These are phyloP conservation scores for Poecile montanus DNA, from an alignment of 2,797 vertebrate species.

Conservation along the genomic window DNA sequence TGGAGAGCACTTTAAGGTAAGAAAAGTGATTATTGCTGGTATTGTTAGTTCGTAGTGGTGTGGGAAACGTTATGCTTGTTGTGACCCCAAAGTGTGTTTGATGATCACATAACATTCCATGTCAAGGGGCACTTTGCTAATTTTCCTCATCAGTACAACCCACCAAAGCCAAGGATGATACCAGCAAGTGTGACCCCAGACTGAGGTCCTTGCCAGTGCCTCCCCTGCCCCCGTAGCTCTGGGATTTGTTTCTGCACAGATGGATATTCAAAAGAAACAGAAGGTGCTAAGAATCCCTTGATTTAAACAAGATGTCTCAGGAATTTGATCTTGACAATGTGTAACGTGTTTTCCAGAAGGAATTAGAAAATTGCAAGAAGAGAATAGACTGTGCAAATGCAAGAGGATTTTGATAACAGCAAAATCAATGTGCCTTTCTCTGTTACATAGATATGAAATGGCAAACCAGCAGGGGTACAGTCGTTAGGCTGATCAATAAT, in stretches of 20 bases:
- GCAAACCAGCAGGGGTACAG: background rate
- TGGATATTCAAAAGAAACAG: slow-evolving; percentile 56
- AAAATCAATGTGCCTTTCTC: slow-evolving; percentile 30
- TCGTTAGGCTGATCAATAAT: slow-evolving; percentile 19
- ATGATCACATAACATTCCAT: rapidly evolving
- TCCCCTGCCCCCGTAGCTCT: background rate
- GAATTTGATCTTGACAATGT: slow-evolving; percentile 56
- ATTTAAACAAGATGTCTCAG: slow-evolving; percentile 70
- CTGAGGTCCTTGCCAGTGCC: background rate
- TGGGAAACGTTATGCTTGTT: rapidly evolving
- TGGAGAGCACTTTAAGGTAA: rapidly evolving
- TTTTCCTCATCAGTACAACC: background rate
- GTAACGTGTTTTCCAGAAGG: slow-evolving; percentile 47
- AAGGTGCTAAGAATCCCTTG: slow-evolving; percentile 60
- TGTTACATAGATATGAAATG: background rate
- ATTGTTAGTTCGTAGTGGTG: rapidly evolving
- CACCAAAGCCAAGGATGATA: background rate
- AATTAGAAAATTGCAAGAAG: slow-evolving; percentile 41
- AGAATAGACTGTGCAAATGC: slow-evolving; percentile 24
- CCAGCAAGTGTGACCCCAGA: background rate
- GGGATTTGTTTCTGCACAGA: slow-evolving; percentile 35
- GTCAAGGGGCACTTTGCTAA: background rate
- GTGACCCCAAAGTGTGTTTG: rapidly evolving
- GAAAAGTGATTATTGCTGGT: rapidly evolving
- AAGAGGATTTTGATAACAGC: slow-evolving; percentile 33